Base-by-base conservation (phyloP, 2,113 vertebrate genomes). In the Austrofundulus limnaeus region DNA sequence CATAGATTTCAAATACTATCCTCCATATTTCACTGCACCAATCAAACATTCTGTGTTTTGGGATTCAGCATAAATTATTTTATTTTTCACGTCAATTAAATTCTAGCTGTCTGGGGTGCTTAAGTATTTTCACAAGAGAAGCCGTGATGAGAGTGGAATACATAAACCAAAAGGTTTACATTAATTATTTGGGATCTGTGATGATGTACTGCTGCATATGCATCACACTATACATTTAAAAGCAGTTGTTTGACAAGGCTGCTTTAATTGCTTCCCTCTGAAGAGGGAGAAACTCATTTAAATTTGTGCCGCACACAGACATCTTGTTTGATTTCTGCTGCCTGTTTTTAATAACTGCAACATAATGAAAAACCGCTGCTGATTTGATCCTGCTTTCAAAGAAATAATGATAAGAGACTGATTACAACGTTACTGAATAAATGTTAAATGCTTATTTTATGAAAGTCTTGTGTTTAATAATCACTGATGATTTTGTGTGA, bases 51-150 rank as follows among this genome's bases (percentile, higher is more conserved):
- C 21, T 63, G 56, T 61, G 66, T 70, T 64, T 72, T 55, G 80
- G 50, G 73, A 83, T 81, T 85, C 42, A 62, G 75, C 53, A 73
- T 51, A 88, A 81, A 74, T 56, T 61, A 43, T 68, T 58, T 45
- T 47, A 67, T 43, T 71, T 60, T 67, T 69, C 79, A 66, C 84
- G 80, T 90, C 84, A 84, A 89, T 85, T 84, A 52, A 59, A 81
- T 68, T 61, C 37, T 34, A 60, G 72, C 50, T 47, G 51, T 63
- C 46, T 67, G 58, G 56, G 70, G 64, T 42, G 66, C 60, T 65
- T 12, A 70, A 70, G 61, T 61, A 57, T 71, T 66, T 84, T 60
- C 64, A 55, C 56, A 66, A 63, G 69, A 73, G 60, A 68, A 71
- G 66, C 54, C 5, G 50, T 62, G 79, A 75, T 72, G 64, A 77